A percentile compares a stretch with the other conserved stretches of the same genome.
phyloP scores from a whole-genome alignment of 1,140 invertebrate species.

The Neotoxoptera formosana region DNA sequence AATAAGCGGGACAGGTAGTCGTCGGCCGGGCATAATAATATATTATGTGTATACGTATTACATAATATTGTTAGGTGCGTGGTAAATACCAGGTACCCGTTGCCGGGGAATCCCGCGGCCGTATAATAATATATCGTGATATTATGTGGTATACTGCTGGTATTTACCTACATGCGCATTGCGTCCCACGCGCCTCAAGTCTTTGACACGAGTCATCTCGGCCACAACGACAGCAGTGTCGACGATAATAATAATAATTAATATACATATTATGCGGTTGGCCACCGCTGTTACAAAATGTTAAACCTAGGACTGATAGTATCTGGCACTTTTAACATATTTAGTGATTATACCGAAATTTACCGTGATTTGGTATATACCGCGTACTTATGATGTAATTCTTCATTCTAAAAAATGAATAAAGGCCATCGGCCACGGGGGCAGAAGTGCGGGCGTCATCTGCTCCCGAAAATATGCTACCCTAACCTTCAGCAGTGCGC shows the following conservation, averaged over 20 bases:
- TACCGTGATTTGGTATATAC: too few species aligned
- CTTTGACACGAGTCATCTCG: not conserved
- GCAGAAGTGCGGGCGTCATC: too few species aligned
- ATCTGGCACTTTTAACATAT: too few species aligned
- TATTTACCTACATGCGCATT: not conserved
- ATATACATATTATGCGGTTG: not conserved
- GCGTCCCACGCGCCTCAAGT: too few species aligned
- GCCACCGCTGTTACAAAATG: not conserved
- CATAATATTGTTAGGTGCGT: not conserved
- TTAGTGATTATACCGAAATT: too few species aligned
- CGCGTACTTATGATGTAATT: too few species aligned
- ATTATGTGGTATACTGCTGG: not conserved
- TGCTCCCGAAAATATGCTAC: too few species aligned
- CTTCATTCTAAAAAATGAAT: too few species aligned
- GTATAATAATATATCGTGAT: not conserved
- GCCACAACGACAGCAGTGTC: not conserved
- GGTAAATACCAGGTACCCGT: not conserved
- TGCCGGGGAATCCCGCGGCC: not conserved
- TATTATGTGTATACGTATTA: not conserved
- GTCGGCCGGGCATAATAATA: not conserved
- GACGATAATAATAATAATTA: not conserved
- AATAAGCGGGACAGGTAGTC: not conserved
- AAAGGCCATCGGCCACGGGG: too few species aligned
- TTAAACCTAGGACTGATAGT: not conserved
- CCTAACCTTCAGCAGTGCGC: too few species aligned